Percentiles rank a stretch among this genome's conserved stretches.
Conservation (phyloP, 2,113 vertebrate genomes). For the Eulacestoma nigropectus region DNA sequence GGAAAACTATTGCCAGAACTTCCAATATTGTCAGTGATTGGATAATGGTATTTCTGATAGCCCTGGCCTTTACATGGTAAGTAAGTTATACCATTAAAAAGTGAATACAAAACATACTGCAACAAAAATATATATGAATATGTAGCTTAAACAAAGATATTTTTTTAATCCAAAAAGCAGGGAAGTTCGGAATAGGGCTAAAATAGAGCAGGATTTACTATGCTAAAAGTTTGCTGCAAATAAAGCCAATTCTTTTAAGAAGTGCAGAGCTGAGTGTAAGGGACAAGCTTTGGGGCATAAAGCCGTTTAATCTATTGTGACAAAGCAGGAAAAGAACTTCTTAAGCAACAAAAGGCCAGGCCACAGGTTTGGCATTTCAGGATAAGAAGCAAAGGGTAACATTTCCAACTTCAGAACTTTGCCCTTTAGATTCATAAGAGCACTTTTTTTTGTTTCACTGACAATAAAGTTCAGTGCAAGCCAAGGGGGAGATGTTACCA, state of each 20-base stretch:
- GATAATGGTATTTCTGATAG: not conserved
- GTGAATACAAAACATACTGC: not conserved
- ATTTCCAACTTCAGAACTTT: constrained; percentile 17
- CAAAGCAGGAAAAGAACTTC: not conserved
- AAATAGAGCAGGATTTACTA: not conserved
- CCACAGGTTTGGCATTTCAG: constrained; percentile 16
- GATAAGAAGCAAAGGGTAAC: not conserved
- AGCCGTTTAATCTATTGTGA: not conserved
- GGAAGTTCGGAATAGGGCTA: not conserved
- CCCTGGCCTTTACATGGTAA: not conserved
- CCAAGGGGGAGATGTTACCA: not conserved
- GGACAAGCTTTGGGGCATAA: not conserved
- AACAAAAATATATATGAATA: not conserved
- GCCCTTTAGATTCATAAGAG: not conserved
- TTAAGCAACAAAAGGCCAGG: constrained; percentile 6
- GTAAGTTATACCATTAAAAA: not conserved
- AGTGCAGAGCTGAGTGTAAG: not conserved
- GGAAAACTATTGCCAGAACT: not conserved
- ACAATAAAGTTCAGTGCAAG: not conserved
- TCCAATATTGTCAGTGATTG: not conserved
- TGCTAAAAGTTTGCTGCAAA: not conserved
- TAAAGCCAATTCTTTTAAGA: not conserved
- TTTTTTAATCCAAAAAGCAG: not conserved
- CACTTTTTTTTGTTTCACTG: not conserved
- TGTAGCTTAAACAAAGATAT: not conserved